Conservation (phyloP, 2,797 vertebrate genomes). For the Tenualosa ilisha region DNA sequence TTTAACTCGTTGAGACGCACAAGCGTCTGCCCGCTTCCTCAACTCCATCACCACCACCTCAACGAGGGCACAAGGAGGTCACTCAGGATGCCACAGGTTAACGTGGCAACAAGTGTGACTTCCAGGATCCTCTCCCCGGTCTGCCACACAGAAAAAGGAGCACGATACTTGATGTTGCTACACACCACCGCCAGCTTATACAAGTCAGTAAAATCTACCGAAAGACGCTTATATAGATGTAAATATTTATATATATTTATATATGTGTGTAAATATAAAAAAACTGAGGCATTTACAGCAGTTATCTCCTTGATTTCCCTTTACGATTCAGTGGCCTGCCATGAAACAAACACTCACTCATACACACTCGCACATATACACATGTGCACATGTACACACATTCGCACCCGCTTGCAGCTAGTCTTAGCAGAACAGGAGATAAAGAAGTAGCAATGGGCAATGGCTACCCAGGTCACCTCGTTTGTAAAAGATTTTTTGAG, state of each 20-base stretch:
- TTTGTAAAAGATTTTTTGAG: constrained; percentile 81
- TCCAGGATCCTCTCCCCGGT: background rate
- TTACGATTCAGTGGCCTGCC: constrained; percentile 86
- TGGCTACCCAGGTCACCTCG: constrained; percentile 82
- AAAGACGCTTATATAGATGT: constrained; percentile 77
- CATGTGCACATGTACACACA: background rate
- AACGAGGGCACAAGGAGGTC: constrained; percentile 28
- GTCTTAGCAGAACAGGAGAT: constrained; percentile 69
- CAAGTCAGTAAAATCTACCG: constrained; percentile 67
- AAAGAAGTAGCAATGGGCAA: constrained; percentile 77
- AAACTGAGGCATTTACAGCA: constrained; percentile 95
- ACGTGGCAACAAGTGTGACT: background rate
- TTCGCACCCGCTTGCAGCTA: background rate
- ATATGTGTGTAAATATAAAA: constrained; percentile 76
- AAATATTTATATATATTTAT: constrained; percentile 73
- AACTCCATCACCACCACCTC: constrained; percentile 38
- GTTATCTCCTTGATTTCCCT: constrained; percentile 87
- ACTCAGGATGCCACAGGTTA: background rate
- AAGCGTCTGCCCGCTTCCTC: constrained; percentile 1
- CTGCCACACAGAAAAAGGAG: constrained; percentile 34
- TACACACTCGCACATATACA: constrained; percentile 54
- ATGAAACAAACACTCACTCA: constrained; percentile 62
- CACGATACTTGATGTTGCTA: constrained; percentile 60
- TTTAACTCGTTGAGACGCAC: background rate
- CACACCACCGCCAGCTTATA: constrained; percentile 67